These are phyloP conservation scores for Malurus elegans DNA, from an alignment of 2,113 vertebrate species.

Conservation along the genomic window DNA sequence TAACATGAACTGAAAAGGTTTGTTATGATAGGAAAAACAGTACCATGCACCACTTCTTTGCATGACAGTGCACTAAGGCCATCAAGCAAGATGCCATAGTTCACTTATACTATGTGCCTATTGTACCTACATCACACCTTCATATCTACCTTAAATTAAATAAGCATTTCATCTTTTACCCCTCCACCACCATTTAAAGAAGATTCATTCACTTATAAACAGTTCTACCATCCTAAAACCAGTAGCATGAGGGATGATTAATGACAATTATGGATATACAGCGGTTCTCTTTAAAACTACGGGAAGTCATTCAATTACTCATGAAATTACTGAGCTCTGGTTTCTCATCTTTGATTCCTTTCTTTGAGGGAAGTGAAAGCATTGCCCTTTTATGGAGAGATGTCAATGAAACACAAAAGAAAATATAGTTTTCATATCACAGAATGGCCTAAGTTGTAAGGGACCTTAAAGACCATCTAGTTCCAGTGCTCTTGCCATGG, in stretches of 20 bases:
- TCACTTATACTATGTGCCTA: not conserved
- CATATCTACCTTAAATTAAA: not conserved
- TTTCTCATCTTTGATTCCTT: not conserved
- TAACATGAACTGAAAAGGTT: not conserved
- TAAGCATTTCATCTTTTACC: not conserved
- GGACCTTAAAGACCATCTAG: not conserved
- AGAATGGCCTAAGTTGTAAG: not conserved
- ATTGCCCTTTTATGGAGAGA: not conserved
- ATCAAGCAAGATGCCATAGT: not conserved
- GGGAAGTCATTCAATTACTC: not conserved
- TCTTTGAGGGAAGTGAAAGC: not conserved
- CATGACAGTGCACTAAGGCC: not conserved
- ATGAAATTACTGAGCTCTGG: not conserved
- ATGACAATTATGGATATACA: not conserved
- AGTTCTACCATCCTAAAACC: not conserved
- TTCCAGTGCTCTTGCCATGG: fast-evolving
- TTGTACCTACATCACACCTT: not conserved
- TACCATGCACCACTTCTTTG: not conserved
- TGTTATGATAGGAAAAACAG: not conserved
- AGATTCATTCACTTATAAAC: not conserved
- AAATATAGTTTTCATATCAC: not conserved
- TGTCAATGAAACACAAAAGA: not conserved
- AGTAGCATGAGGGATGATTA: not conserved
- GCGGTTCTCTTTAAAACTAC: not conserved
- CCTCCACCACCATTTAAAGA: not conserved